Base-by-base conservation (phyloP, 2,888 invertebrate genomes). In the Helleia helle region DNA sequence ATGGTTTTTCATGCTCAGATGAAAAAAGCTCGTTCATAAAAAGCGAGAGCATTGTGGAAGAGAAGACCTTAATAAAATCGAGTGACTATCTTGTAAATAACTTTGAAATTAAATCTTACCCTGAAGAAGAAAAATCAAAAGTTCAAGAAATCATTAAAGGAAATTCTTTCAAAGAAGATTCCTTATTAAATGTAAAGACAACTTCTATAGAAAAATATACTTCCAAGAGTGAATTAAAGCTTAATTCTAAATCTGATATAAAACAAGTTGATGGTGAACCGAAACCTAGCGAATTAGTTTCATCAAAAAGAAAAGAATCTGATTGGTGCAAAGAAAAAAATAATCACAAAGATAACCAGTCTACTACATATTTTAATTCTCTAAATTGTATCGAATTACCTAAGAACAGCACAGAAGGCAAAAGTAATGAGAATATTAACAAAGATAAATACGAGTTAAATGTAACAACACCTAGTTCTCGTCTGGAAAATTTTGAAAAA, bases 401-500 rank as follows among this genome's bases (percentile, higher is more conserved):
- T 36, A 68, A 63, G 52, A 70, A 69, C 42, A 52, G 58, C 40
- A 41, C 55, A 22, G 70, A 75, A 18, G 36, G 53, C 25, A 71
- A 69, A 52, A 41, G 40, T 41, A 47, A 42, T 43, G 72, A 76
- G 37, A 68, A 65, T 43, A 54, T 64, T 57, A 61, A 67, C 45
- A 72, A 65, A 46, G 72, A 72, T 41, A 65, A 61, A 49, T 60
- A 48, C 41, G 66, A 58, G 51, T 55, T 62, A 44, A 62, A 53
- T 46, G 48, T 50, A 29, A 41, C 55, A 24, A 62, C 18, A 18
- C 22, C 27, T 60, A 49, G 48, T 8, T 60, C 62, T 40, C 68
- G 67, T 27, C 62, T 55, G 29, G 62, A 62, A 11, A 71, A 71
- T 53, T 47, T 59, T 41, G 71, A 74, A 56, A 83, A 86, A 55